Conservation (phyloP, 2,888 invertebrate species). For the Phasia obesa region DNA sequence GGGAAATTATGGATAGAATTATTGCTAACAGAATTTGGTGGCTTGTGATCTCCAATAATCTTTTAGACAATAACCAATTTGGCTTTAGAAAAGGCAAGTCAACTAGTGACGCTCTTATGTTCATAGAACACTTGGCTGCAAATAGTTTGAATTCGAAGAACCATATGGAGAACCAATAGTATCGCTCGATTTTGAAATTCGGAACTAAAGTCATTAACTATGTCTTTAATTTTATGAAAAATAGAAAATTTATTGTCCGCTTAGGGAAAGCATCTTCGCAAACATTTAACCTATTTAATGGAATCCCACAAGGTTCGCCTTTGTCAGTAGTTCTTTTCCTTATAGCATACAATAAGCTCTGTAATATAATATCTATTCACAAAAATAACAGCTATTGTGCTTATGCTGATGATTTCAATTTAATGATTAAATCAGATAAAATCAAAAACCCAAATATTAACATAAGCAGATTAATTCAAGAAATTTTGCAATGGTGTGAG, state of each 20-base stretch:
- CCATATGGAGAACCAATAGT: too few relatives aligned
- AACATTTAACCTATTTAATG: too few relatives aligned
- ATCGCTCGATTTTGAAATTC: constrained; percentile 7
- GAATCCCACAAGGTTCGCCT: too few relatives aligned
- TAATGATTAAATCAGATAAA: background rate
- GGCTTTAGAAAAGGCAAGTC: constrained; percentile 45
- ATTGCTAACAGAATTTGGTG: constrained; percentile 24
- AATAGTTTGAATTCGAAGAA: background rate
- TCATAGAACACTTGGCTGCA: background rate
- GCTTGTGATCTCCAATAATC: constrained; percentile 34
- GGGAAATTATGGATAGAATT: too few relatives aligned
- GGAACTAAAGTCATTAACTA: background rate
- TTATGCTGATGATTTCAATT: background rate
- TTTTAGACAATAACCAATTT: constrained; percentile 34
- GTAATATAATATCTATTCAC: background rate
- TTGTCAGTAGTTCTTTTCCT: background rate
- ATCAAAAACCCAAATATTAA: too few relatives aligned
- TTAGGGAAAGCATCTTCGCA: background rate
- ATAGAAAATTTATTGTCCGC: background rate
- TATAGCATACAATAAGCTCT: background rate
- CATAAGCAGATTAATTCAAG: too few relatives aligned
- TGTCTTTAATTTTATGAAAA: constrained; percentile 1
- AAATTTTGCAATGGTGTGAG: background rate
- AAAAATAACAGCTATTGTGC: background rate
- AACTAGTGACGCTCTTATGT: constrained; percentile 43